These are phyloP conservation scores for Capitulum mitella DNA, from an alignment of 2,888 invertebrate species.

Conservation along the genomic window DNA sequence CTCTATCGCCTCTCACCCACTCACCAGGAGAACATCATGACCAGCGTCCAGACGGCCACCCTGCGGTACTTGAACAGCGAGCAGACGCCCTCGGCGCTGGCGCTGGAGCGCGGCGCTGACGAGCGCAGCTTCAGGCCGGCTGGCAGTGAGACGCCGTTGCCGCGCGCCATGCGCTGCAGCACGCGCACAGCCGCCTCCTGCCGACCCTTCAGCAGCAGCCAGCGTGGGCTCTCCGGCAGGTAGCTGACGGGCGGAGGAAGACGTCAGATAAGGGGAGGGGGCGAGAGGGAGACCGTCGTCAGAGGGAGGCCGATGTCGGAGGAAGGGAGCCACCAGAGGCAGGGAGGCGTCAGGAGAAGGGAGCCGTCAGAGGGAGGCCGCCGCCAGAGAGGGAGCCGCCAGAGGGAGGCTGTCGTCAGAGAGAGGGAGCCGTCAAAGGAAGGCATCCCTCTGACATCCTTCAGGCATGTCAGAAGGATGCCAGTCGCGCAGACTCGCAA, in stretches of 20 bases:
- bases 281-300: too few species aligned
- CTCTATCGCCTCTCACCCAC: too few species aligned
- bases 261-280: too few species aligned
- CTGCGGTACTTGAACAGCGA: conserved; percentile 4
- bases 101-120: neutral
- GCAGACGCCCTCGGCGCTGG: neutral
- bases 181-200: neutral
- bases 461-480: too few species aligned
- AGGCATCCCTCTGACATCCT: too few species aligned
- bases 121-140: neutral
- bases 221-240: conserved; percentile 20
- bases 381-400: neutral
- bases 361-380: neutral
- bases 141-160: neutral
- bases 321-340: too few species aligned
- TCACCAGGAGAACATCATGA: conserved; percentile 16
- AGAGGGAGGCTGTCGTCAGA: too few species aligned
- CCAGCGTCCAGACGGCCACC: neutral
- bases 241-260: neutral
- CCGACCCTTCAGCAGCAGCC: neutral
- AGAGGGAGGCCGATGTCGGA: neutral
- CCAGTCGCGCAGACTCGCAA: too few species aligned
- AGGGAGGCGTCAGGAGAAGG: neutral
- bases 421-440: too few species aligned
- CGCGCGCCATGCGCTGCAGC: neutral